Evolutionary conservation across 1,140 invertebrate genomes (phyloP), one percentile per base, ranked within the genome.

Genomic region (Drosophila watanabei): DNA sequence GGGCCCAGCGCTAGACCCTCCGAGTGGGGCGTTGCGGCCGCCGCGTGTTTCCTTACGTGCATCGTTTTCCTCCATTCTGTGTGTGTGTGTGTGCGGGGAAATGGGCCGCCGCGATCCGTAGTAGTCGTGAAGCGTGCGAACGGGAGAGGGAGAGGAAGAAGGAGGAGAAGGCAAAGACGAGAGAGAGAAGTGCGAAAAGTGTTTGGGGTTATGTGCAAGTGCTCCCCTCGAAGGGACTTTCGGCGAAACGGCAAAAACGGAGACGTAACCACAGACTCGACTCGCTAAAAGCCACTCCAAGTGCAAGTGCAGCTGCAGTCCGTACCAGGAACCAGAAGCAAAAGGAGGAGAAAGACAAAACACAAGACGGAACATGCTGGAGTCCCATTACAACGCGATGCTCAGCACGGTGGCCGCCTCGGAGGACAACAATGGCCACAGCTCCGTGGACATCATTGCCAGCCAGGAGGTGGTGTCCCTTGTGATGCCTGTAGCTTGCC

Each of bases 121-220:
- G 68, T 52, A n/a, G 46, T 49, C 63, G 66, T 65, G 64, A 68
- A 69, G 54, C 66, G 66, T 69, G 63, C 56, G 24, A 58, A 24
- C 39, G 33, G 33, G 24, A 24, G 3, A 11, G 30, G 20, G 33
- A 32, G 18, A 32, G 43, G 56, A 35, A 49, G 33, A 35, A 35
- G 33, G 10, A 35, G 20, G 33, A 32, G 18, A 32, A 51, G 56
- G 52, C 18, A 18, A 10, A 64, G 16, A 28, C 9, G 54, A n/a
- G 37, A 65, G 54, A n/a, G 37, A 65, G 75, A 66, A 73, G 66
- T 78, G 72, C 48, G 69, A 84, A 82, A 89, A 83, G 71, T 84
- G 81, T 87, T 88, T 89, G 85, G 68, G 68, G 85, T 89, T 89
- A 89, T 89, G 85, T 89, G 79, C 69, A 66, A 62, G 63, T 45